Evolutionary conservation across 2,888 invertebrate species (phyloP), one percentile per base, ranked within the genome.

Genomic region (Plutella xylostella): DNA sequence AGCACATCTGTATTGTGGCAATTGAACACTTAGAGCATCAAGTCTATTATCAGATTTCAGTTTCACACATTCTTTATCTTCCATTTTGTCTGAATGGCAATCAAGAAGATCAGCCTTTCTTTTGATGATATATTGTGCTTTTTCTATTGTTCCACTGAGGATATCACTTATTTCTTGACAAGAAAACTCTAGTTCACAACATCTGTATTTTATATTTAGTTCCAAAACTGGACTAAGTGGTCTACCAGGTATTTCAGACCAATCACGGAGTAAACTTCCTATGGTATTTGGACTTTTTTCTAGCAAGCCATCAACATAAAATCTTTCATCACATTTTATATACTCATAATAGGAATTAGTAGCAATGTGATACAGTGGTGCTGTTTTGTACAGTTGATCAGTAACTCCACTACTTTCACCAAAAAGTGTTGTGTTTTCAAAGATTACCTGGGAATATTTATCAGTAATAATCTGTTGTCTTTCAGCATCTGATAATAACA

Each of bases 171-270:
- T 49, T 50, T 83, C 74, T 48, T 70, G 61, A 49, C 75, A 71
- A 18, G 71, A 63, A 51, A 63, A 77, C 46, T 68, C 54, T 41
- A 72, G 63, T 51, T 73, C 65, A 55, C 61, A 66, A 41, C 82
- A 65, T 50, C 68, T 60, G 51, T 71, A 60, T 40, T 49, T 52
- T 20, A 43, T 48, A 38, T 47, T 34, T 39, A 65, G 50, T 46
- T 48, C 50, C 47, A 55, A 47, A 22, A 56, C 52, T 1, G 90
- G 90, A 43, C 88, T 87, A 11, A 59, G 54, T 41, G 89, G 89
- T 46, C 91, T 74, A 0, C 90, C 90, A 4, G 88, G 87, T 55
- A 91, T 90, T 39, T 72, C 58, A 19, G 72, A 63, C 88, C 89
- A 90, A 57, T 88, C 78, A 65, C 78, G 87, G n/a, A 91, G 61